These are phyloP conservation scores for Cynocephalus volans DNA, from an alignment of 2,113 vertebrate species.

Conservation along the genomic window DNA sequence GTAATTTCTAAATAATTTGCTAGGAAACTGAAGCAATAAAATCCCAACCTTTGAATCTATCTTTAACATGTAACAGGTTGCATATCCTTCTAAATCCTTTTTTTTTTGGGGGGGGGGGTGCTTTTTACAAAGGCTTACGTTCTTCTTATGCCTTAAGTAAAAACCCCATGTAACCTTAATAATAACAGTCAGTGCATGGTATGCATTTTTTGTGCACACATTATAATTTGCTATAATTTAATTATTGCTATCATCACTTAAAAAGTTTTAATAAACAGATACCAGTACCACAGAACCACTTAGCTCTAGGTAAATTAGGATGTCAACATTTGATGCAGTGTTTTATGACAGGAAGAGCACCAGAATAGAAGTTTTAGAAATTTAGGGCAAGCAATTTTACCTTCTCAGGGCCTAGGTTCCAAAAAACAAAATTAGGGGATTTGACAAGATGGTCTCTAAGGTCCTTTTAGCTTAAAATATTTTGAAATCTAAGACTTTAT, in stretches of 20 bases:
- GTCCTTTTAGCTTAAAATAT: not conserved
- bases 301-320: not conserved
- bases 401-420: not conserved
- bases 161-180: not conserved
- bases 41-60: not conserved
- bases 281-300: not conserved
- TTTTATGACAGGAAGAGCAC: not conserved
- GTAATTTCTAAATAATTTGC: constrained; percentile 1
- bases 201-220: not conserved
- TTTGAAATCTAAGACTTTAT: not conserved
- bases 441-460: not conserved
- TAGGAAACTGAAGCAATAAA: not conserved
- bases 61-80: not conserved
- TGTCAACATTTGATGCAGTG: not conserved
- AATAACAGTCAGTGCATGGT: not conserved
- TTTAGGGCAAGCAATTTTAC: not conserved
- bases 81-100: not conserved
- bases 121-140: not conserved
- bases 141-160: not conserved
- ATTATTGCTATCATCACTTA: not conserved
- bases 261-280: not conserved
- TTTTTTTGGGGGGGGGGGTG: rapidly evolving
- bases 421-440: not conserved
- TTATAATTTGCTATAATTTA: constrained; percentile 31
- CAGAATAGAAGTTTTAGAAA: not conserved